A percentile compares a stretch with the other conserved stretches of the same genome.
These are phyloP conservation scores for Orchesella cincta DNA, from an alignment of 1,140 invertebrate genomes.

Conservation along the genomic window DNA sequence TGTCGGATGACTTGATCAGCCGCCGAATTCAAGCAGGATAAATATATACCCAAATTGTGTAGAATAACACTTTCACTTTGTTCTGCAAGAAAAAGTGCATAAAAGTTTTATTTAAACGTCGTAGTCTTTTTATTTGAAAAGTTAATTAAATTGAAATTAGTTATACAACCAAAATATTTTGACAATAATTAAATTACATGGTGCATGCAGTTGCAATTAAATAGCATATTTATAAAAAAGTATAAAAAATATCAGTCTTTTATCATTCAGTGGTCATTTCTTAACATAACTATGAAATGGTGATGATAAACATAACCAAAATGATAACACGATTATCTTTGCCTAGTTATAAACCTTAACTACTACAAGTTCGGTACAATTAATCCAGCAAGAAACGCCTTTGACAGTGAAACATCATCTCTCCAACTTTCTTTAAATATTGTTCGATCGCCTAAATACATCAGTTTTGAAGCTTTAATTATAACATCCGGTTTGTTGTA, in stretches of 20 bases:
- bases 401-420: not conserved
- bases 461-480: not conserved
- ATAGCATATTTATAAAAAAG: not conserved
- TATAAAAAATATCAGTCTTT: not conserved
- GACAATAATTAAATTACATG: not conserved
- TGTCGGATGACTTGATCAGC: not conserved
- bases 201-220: not conserved
- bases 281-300: not conserved
- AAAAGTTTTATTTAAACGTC: not conserved
- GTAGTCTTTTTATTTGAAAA: no score
- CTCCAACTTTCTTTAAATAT: not conserved
- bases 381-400: conserved; percentile 1
- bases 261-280: not conserved
- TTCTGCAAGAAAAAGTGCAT: not conserved
- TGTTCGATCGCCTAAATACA: not conserved
- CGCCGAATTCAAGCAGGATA: not conserved
- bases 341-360: no score
- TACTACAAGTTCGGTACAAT: not conserved
- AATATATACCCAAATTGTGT: not conserved
- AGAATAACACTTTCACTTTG: not conserved
- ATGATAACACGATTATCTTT: not conserved
- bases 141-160: no score
- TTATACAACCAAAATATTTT: not conserved
- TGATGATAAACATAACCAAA: not conserved
- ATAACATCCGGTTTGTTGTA: not conserved